A percentile compares a stretch with the other conserved stretches of the same genome.
These are phyloP conservation scores for Galerucella calmariensis DNA, from an alignment of 2,888 invertebrate genomes.

Conservation along the genomic window DNA sequence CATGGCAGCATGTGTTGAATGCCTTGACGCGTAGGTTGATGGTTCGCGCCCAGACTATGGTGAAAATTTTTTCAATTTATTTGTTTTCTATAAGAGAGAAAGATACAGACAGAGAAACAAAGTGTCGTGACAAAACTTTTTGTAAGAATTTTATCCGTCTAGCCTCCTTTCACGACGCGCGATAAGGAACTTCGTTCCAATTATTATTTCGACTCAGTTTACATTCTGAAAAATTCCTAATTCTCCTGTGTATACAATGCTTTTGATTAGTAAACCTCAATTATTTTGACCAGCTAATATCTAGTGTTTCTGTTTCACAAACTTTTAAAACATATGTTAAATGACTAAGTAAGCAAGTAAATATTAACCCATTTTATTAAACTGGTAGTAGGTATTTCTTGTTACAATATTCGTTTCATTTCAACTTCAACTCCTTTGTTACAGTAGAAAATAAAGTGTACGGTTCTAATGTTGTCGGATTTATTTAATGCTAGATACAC, in stretches of 20 bases:
- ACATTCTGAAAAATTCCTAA: no score
- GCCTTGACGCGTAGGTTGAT: no score
- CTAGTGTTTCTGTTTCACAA: conserved; percentile 1
- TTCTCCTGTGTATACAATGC: not conserved
- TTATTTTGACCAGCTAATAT: not conserved
- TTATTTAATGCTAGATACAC: not conserved
- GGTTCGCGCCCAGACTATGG: no score
- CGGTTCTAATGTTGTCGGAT: not conserved
- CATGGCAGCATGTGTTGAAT: no score
- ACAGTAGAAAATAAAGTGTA: not conserved
- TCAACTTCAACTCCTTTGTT: conserved; percentile 7
- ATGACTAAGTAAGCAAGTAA: not conserved
- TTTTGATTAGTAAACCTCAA: not conserved
- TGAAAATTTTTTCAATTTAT: no score
- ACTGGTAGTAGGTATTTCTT: conserved; percentile 1
- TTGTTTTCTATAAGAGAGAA: no score
- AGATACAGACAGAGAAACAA: no score
- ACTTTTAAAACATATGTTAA: not conserved
- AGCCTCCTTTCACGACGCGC: no score
- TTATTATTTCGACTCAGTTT: no score
- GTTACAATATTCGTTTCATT: conserved; percentile 2
- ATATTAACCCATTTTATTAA: conserved; percentile 6
- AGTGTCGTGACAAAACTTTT: no score
- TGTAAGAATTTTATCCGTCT: no score
- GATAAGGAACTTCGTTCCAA: no score